Conservation (phyloP, 2,113 vertebrate species). For the Gymnogyps californianus region DNA sequence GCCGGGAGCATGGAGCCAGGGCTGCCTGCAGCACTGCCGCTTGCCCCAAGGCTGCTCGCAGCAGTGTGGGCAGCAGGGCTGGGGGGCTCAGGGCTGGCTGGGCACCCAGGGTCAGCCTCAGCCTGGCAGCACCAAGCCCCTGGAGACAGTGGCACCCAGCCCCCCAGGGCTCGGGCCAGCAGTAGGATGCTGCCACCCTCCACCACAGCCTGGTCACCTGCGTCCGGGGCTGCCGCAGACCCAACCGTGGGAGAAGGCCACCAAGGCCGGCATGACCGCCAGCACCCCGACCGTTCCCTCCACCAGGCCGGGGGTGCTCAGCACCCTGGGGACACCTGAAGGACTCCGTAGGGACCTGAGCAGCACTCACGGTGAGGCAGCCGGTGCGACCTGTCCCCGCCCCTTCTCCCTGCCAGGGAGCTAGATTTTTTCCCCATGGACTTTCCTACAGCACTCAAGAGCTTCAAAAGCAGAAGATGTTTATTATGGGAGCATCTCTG, state of each 20-base stretch:
- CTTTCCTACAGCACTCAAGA: not conserved
- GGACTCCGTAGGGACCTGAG: not conserved
- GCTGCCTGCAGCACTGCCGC: not conserved
- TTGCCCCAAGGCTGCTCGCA: not conserved
- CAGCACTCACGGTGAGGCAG: fast-evolving
- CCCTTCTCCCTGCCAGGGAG: not conserved
- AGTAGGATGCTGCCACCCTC: not conserved
- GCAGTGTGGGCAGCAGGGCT: fast-evolving
- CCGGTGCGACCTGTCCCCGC: not conserved
- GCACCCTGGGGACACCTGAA: not conserved
- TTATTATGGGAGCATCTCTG: not conserved
- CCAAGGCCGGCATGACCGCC: fast-evolving
- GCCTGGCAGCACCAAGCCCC: not conserved
- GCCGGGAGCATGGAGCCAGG: fast-evolving
- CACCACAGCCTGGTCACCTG: not conserved
- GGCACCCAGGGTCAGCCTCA: not conserved
- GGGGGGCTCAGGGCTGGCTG: not conserved
- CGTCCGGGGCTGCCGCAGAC: not conserved
- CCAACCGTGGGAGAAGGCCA: not conserved
- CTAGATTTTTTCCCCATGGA: fast-evolving
- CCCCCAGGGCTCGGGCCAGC: not conserved
- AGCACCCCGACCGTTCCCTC: fast-evolving
- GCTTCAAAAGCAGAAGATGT: not conserved
- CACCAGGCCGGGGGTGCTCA: not conserved
- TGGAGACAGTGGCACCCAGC: not conserved